phyloP scores from a whole-genome alignment of 2,113 vertebrate genomes.

The Mesitornis unicolor region DNA sequence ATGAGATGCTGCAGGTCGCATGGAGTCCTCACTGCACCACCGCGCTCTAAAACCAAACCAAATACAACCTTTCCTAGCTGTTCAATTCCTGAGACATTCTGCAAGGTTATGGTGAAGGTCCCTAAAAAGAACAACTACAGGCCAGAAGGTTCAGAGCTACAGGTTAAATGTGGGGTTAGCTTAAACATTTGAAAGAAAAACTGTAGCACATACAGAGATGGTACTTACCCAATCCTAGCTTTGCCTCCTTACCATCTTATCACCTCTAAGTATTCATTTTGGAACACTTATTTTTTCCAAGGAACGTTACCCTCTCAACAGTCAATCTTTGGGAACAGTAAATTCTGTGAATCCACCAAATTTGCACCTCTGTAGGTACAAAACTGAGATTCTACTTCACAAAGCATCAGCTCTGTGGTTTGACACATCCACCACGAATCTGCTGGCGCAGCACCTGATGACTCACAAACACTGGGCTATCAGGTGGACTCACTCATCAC shows the following conservation, averaged over 20 bases:
- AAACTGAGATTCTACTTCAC: neutral
- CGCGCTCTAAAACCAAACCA: neutral
- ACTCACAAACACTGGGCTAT: neutral
- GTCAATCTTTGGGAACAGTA: neutral
- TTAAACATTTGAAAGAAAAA: neutral
- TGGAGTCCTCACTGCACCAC: neutral
- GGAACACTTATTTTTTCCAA: neutral
- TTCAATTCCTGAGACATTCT: neutral
- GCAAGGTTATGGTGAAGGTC: neutral
- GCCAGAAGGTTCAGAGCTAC: neutral
- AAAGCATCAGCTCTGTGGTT: neutral
- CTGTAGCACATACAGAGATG: neutral
- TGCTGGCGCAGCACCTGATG: neutral
- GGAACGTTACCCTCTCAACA: neutral
- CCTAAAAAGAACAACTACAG: neutral
- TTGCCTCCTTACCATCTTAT: neutral
- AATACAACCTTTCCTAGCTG: neutral
- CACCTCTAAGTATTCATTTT: neutral
- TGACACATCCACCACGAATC: neutral
- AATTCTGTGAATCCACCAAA: neutral
- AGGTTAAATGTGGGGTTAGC: neutral
- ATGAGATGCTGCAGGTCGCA: accelerated
- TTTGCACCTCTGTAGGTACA: neutral
- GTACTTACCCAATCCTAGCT: neutral
- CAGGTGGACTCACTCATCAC: neutral